Evolutionary conservation across 2,797 vertebrate species (phyloP).

Genomic region (Chrysolophus pictus): DNA sequence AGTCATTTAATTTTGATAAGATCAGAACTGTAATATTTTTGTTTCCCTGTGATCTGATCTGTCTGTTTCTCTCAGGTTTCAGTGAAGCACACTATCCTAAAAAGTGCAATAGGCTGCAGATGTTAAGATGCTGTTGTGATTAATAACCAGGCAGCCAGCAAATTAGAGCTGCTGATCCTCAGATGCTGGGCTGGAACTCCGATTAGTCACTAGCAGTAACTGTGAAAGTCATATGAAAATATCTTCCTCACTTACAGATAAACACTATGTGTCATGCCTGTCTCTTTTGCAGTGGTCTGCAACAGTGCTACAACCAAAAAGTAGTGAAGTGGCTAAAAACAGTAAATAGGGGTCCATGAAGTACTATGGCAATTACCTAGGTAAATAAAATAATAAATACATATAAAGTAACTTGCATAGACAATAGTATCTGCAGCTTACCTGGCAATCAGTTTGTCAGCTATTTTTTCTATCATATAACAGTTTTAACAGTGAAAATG

Average conservation of each 20-base stretch:
- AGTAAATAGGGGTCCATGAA: neutral
- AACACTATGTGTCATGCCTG: constrained; percentile 35
- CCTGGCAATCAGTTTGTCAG: neutral
- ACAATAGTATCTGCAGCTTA: neutral
- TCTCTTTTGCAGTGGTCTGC: neutral
- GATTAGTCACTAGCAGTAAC: constrained; percentile 59
- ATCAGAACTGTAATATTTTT: neutral
- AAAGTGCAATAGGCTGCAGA: neutral
- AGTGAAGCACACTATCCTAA: neutral
- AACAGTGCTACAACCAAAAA: neutral
- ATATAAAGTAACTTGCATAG: neutral
- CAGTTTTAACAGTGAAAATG: neutral
- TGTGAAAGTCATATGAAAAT: constrained; percentile 50
- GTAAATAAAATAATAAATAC: neutral
- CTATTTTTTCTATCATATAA: neutral
- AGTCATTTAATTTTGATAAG: neutral
- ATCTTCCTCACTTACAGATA: constrained; percentile 31
- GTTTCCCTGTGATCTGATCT: neutral
- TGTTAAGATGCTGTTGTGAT: neutral
- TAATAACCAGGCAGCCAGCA: neutral
- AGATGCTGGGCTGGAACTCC: constrained; percentile 20
- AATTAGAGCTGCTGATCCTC: constrained; percentile 54
- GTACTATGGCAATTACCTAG: neutral
- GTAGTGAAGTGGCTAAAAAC: neutral
- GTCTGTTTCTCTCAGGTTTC: constrained; percentile 16